Conservation (phyloP, 2,797 vertebrate species). For the Bryconaethiops microstoma region DNA sequence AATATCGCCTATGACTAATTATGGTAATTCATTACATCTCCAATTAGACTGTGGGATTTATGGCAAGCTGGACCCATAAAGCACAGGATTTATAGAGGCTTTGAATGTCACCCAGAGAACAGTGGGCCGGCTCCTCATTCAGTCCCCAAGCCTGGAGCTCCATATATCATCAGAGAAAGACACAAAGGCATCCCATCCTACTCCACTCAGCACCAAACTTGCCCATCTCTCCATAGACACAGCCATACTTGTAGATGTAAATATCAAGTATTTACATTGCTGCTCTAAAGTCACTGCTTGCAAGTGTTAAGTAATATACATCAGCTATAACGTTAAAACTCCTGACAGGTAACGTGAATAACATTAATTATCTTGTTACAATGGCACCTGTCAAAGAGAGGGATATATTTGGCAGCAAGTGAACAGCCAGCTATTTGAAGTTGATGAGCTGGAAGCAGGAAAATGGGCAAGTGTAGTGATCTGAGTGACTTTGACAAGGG, state of each 20-base stretch:
- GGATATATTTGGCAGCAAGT: too few species aligned
- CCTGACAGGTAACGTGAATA: too few species aligned
- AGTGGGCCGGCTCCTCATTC: constrained; percentile 89
- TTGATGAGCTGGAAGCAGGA: too few species aligned
- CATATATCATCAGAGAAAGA: constrained; percentile 70
- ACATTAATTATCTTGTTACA: too few species aligned
- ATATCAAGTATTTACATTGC: neutral
- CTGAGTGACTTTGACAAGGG: too few species aligned
- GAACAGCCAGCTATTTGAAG: too few species aligned
- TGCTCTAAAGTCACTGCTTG: neutral
- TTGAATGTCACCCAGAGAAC: constrained; percentile 99
- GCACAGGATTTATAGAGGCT: constrained; percentile 96
- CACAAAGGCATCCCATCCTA: constrained; percentile 60
- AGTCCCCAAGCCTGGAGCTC: constrained; percentile 85
- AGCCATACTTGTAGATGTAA: constrained; percentile 18
- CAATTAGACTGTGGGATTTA: constrained; percentile 99
- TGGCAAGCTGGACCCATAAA: constrained; percentile 95
- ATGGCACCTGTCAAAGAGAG: too few species aligned
- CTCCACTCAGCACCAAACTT: constrained; percentile 50
- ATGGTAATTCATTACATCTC: constrained; percentile 99
- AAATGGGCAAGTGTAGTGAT: too few species aligned
- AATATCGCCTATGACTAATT: constrained; percentile 99
- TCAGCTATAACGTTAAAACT: too few species aligned
- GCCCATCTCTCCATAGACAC: constrained; percentile 24
- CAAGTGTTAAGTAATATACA: neutral